Percentiles rank a stretch among this genome's conserved stretches.
Conservation (phyloP, 2,888 invertebrate species). For the Theristus sp. region DNA sequence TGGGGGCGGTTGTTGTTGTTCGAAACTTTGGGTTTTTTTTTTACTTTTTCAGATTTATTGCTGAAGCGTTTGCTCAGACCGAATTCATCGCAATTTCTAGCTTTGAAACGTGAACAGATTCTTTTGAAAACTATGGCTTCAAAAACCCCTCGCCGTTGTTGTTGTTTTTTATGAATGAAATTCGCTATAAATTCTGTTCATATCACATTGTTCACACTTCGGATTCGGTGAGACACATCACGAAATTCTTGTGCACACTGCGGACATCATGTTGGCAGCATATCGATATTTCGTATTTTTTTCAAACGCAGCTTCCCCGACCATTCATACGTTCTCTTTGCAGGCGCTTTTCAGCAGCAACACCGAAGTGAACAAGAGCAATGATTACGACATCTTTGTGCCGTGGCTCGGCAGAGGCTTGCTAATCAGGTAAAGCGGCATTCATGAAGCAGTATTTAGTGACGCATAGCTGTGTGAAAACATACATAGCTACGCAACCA, state of each 20-base stretch:
- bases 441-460: no score
- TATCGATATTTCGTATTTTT: no score
- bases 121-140: no score
- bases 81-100: no score
- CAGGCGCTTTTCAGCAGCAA: background rate
- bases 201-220: background rate
- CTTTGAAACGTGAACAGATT: background rate
- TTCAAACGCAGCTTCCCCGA: background rate
- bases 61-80: no score
- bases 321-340: background rate
- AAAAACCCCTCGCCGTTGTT: no score
- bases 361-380: conserved; percentile 18
- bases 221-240: background rate
- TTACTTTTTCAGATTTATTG: background rate
- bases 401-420: conserved; percentile 34
- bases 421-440: conserved; percentile 29
- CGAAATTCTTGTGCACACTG: no score
- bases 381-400: conserved; percentile 29
- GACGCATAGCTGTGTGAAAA: no score
- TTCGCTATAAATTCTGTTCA: no score
- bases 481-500: no score
- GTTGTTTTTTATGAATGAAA: no score
- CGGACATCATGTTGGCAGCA: no score
- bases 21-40: background rate
- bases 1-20: background rate